phyloP scores from a whole-genome alignment of 1,140 invertebrate species.

The Yoshiicerus persimilis region DNA sequence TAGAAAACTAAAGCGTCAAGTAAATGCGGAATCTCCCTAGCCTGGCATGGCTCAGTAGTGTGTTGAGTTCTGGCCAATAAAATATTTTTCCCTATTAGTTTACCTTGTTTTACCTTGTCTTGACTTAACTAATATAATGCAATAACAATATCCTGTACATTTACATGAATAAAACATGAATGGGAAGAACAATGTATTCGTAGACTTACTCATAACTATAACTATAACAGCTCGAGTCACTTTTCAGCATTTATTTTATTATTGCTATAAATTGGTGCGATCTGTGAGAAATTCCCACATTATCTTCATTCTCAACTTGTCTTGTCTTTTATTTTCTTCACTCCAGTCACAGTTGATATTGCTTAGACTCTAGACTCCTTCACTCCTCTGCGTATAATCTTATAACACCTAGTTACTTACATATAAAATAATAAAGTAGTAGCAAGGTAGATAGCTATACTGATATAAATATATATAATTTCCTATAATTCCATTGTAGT shows the following conservation, averaged over 20 bases:
- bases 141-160: slow-evolving; percentile 21
- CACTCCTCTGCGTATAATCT: not conserved
- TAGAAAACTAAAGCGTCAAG: not conserved
- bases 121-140: not conserved
- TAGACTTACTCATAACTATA: not conserved
- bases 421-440: not conserved
- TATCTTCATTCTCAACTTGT: slow-evolving; percentile 15
- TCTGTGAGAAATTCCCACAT: slow-evolving; percentile 39
- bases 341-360: not conserved
- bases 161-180: slow-evolving; percentile 13
- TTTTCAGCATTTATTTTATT: slow-evolving; percentile 20
- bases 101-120: not conserved
- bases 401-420: not conserved
- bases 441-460: not conserved
- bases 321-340: not conserved
- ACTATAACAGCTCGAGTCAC: not conserved
- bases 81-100: not conserved
- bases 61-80: not conserved
- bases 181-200: not conserved
- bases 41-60: not conserved
- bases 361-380: too few species aligned
- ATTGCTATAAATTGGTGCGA: slow-evolving; percentile 24
- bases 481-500: not conserved
- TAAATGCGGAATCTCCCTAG: not conserved
- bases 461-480: not conserved